These are phyloP conservation scores for Peribatodes rhomboidaria DNA, from an alignment of 2,888 invertebrate species.

Conservation along the genomic window DNA sequence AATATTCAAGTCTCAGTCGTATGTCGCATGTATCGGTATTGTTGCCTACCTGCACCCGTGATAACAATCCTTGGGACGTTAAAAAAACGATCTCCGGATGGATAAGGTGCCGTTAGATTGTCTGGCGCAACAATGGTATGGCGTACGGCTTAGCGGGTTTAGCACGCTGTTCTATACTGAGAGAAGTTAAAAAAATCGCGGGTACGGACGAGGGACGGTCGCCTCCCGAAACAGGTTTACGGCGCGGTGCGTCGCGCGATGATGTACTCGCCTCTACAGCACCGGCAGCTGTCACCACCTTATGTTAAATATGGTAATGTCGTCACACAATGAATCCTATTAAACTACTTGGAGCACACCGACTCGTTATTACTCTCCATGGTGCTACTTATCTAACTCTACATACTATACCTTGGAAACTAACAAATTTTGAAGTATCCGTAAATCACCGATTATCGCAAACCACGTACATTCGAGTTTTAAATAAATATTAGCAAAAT, in stretches of 20 bases:
- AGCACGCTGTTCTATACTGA: conserved; percentile 58
- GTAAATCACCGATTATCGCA: neutral
- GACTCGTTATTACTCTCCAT: conserved; percentile 12
- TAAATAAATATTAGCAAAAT: conserved; percentile 11
- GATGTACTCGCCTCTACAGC: conserved; percentile 59
- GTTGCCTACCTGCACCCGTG: conserved; percentile 62
- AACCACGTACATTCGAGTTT: neutral
- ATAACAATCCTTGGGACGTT: conserved; percentile 69
- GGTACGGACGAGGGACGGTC: conserved; percentile 55
- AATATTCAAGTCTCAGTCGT: conserved; percentile 34
- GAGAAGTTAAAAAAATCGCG: conserved; percentile 69
- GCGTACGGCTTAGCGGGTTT: conserved; percentile 71
- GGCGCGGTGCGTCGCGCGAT: conserved; percentile 58
- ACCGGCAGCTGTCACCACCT: conserved; percentile 65
- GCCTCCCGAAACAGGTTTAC: conserved; percentile 75
- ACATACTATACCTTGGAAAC: neutral
- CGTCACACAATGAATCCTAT: conserved; percentile 35
- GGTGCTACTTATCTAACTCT: conserved; percentile 5
- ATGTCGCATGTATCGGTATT: conserved; percentile 40
- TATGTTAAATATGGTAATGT: conserved; percentile 40
- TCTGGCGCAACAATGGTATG: conserved; percentile 76
- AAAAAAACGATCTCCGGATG: conserved; percentile 74
- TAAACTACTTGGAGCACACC: conserved; percentile 20
- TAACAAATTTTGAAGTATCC: neutral
- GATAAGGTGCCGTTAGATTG: conserved; percentile 82